Evolutionary conservation across 2,888 invertebrate genomes (phyloP).

Genomic region (Alloplasta piceator): DNA sequence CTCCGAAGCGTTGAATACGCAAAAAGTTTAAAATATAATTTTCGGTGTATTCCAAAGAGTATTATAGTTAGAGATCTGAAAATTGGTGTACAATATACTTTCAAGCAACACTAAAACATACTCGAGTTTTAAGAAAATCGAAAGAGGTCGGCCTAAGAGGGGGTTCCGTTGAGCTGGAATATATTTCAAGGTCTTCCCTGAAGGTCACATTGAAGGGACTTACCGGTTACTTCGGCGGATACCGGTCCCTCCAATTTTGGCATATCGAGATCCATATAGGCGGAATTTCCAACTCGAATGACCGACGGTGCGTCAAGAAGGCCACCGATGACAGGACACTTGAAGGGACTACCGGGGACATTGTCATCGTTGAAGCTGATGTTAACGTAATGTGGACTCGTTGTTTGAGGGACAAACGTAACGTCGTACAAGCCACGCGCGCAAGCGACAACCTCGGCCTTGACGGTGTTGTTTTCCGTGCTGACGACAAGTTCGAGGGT

Average conservation of each 20-base stretch:
- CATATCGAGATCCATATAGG: constrained; percentile 82
- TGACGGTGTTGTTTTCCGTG: constrained; percentile 94
- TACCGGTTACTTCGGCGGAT: constrained; percentile 84
- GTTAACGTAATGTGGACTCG: constrained; percentile 95
- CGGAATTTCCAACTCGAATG: constrained; percentile 80
- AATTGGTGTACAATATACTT: no score
- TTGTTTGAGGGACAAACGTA: constrained; percentile 95
- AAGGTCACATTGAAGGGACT: constrained; percentile 31
- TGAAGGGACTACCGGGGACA: constrained; percentile 95
- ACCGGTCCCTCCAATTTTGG: constrained; percentile 82
- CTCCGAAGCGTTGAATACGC: no score
- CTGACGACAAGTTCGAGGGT: constrained; percentile 96
- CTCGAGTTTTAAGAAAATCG: no score
- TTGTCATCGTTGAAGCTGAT: constrained; percentile 97
- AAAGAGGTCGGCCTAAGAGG: no score
- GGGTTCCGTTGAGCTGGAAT: no score
- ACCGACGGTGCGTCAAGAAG: constrained; percentile 80
- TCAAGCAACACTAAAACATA: no score
- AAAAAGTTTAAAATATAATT: no score
- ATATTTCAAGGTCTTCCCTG: no score
- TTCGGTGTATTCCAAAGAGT: no score
- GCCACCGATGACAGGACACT: constrained; percentile 87
- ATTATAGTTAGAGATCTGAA: no score
- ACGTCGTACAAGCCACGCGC: constrained; percentile 96
- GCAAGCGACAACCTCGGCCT: constrained; percentile 94